phyloP scores from a whole-genome alignment of 2,888 invertebrate species.

The Phorcus lineatus region DNA sequence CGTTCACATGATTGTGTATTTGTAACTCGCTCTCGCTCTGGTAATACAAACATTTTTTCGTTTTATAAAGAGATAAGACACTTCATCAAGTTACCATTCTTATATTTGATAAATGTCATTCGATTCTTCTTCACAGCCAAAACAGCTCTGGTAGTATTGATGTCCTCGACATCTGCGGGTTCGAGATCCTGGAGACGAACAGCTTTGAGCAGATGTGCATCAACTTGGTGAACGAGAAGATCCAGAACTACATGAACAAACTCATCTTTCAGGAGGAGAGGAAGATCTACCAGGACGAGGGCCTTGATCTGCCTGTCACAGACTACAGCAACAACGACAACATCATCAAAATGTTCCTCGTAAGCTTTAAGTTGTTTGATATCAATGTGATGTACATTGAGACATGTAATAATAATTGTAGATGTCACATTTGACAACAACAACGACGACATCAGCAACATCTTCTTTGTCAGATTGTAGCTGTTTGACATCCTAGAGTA shows the following conservation, averaged over 20 bases:
- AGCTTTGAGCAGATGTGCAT: constrained; percentile 71
- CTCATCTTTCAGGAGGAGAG: constrained; percentile 55
- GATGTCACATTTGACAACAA: too few relatives aligned
- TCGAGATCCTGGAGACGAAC: constrained; percentile 67
- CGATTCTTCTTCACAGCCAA: background rate
- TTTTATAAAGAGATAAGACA: background rate
- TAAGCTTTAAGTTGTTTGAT: too few relatives aligned
- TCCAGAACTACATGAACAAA: constrained; percentile 64
- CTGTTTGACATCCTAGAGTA: too few relatives aligned
- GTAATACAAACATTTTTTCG: too few relatives aligned
- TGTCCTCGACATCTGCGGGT: constrained; percentile 71
- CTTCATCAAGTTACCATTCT: too few relatives aligned
- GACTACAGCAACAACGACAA: constrained; percentile 58
- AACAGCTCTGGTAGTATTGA: constrained; percentile 47
- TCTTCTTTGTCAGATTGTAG: too few relatives aligned
- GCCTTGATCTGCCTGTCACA: constrained; percentile 47
- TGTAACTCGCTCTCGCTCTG: too few relatives aligned
- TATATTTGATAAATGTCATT: too few relatives aligned
- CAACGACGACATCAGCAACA: too few relatives aligned
- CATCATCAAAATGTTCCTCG: constrained; percentile 55
- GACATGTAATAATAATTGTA: too few relatives aligned
- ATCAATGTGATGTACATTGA: too few relatives aligned
- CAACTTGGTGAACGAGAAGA: constrained; percentile 67
- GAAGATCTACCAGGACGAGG: constrained; percentile 51
- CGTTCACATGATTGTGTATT: too few relatives aligned